Percentiles rank a stretch among this genome's conserved stretches.
phyloP scores from a whole-genome alignment of 1,140 invertebrate genomes.

The Antheraea pernyi region DNA sequence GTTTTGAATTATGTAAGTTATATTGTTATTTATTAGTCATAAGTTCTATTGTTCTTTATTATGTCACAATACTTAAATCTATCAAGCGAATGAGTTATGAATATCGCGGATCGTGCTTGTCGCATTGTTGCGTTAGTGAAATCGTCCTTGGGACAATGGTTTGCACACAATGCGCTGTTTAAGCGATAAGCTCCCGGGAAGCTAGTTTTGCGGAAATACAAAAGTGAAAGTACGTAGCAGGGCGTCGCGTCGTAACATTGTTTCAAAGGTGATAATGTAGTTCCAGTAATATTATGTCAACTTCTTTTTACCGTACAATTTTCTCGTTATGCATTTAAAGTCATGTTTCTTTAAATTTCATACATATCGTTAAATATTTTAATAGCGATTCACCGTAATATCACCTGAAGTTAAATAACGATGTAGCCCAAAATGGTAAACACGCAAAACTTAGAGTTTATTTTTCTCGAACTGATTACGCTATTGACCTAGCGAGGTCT shows the following conservation, averaged over 20 bases:
- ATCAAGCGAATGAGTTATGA: conserved; percentile 29
- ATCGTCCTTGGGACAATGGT: conserved; percentile 53
- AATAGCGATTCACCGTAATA: too few relatives aligned
- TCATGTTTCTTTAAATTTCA: too few relatives aligned
- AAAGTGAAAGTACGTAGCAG: conserved; percentile 58
- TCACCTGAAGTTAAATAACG: too few relatives aligned
- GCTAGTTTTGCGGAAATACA: conserved; percentile 43
- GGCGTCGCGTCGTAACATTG: conserved; percentile 1
- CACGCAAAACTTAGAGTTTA: too few relatives aligned
- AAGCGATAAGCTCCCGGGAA: conserved; percentile 42
- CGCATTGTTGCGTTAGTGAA: conserved; percentile 39
- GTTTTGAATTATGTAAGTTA: conserved; percentile 1
- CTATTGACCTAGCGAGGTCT: too few relatives aligned
- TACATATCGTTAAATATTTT: too few relatives aligned
- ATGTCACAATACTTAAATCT: conserved; percentile 36
- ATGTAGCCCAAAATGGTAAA: too few relatives aligned
- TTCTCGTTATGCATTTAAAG: too few relatives aligned
- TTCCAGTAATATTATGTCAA: not conserved
- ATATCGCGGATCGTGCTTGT: conserved; percentile 21
- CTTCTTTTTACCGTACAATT: not conserved
- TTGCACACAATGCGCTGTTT: conserved; percentile 53
- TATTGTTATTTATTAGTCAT: not conserved
- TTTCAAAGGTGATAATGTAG: not conserved
- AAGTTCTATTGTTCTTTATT: conserved; percentile 31
- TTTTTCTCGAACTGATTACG: too few relatives aligned